phyloP scores from a whole-genome alignment of 2,797 vertebrate genomes.

The Poeciliopsis paucimaculata region DNA sequence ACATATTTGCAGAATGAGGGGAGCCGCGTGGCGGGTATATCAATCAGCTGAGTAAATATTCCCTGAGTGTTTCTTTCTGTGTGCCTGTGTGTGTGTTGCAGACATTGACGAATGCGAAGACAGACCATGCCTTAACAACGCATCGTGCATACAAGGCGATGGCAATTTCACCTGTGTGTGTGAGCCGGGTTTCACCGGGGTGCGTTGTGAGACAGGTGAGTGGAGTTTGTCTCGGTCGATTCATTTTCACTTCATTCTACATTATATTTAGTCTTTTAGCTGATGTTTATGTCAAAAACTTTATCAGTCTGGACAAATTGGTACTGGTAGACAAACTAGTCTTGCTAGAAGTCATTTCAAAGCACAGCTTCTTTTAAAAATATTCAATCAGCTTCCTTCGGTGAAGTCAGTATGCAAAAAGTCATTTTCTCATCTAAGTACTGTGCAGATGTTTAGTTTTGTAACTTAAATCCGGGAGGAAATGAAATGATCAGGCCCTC shows the following conservation, averaged over 20 bases:
- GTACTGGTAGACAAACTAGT: constrained; percentile 30
- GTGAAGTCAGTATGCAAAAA: constrained; percentile 29
- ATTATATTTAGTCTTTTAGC: constrained; percentile 64
- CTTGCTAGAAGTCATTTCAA: constrained; percentile 52
- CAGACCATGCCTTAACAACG: constrained; percentile 78
- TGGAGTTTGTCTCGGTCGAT: not conserved
- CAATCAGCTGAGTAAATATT: constrained; percentile 86
- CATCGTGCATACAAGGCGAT: constrained; percentile 73
- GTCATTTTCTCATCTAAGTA: constrained; percentile 41
- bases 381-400: constrained; percentile 38
- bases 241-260: constrained; percentile 66
- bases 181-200: constrained; percentile 77
- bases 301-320: constrained; percentile 44
- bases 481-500: constrained; percentile 60
- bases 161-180: constrained; percentile 82
- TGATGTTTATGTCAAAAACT: constrained; percentile 60
- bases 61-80: constrained; percentile 32
- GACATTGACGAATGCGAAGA: constrained; percentile 82
- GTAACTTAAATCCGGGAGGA: constrained; percentile 63
- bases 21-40: constrained; percentile 79
- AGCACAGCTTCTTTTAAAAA: constrained; percentile 39
- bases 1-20: constrained; percentile 81
- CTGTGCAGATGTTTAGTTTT: constrained; percentile 58
- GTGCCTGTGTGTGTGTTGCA: constrained; percentile 58
- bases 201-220: constrained; percentile 85